phyloP scores from a whole-genome alignment of 2,797 vertebrate genomes.

The Poecile montanus region DNA sequence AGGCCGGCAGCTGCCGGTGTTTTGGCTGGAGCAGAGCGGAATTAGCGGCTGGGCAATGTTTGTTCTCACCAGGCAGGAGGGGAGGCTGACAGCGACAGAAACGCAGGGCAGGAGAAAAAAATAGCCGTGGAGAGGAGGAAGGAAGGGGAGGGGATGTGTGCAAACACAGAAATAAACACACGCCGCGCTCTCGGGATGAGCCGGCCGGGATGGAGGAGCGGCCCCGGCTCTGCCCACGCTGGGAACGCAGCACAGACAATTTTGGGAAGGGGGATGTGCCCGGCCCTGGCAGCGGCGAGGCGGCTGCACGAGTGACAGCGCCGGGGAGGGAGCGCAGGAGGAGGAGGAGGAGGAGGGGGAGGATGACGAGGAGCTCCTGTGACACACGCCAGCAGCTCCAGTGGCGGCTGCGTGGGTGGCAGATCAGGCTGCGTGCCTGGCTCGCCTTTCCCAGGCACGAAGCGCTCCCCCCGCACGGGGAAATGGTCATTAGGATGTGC shows the following conservation, averaged over 20 bases:
- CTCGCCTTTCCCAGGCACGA: slow-evolving; percentile 72
- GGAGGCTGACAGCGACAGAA: slow-evolving; percentile 13
- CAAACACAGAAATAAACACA: neutral
- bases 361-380: slow-evolving; percentile 43
- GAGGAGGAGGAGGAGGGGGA: neutral
- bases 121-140: slow-evolving; percentile 19
- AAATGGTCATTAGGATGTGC: slow-evolving; percentile 39
- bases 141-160: slow-evolving; percentile 46
- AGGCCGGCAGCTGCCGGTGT: neutral
- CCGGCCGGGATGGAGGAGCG: neutral
- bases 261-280: neutral
- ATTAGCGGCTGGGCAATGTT: slow-evolving; percentile 12
- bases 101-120: neutral
- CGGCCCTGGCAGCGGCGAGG: neutral
- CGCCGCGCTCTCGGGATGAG: neutral
- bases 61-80: slow-evolving; percentile 16
- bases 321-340: neutral
- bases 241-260: neutral
- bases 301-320: neutral
- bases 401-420: slow-evolving; percentile 54
- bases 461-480: slow-evolving; percentile 51
- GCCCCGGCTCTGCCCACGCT: neutral
- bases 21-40: slow-evolving; percentile 35
- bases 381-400: slow-evolving; percentile 71
- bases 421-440: slow-evolving; percentile 61